Percentiles rank a stretch among this genome's conserved stretches.
These are phyloP conservation scores for Crenichthys baileyi DNA, from an alignment of 2,797 vertebrate species.

Conservation along the genomic window DNA sequence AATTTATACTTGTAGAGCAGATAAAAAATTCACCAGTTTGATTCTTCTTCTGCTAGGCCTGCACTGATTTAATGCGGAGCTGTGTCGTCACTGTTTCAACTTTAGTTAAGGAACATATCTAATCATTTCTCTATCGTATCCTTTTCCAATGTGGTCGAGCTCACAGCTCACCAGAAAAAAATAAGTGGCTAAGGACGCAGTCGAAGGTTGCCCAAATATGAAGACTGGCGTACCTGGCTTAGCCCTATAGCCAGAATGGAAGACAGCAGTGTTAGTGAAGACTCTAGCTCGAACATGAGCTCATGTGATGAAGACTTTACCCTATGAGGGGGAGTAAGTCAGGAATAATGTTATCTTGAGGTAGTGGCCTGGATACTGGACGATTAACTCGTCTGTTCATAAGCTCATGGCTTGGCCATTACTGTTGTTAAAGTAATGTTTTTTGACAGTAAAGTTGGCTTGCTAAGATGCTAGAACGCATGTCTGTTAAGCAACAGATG, in stretches of 20 bases:
- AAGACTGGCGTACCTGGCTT: neutral
- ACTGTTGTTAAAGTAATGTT: neutral
- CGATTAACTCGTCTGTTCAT: neutral
- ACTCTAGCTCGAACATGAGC: neutral
- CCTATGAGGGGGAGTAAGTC: neutral
- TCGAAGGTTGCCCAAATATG: neutral
- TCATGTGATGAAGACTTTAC: neutral
- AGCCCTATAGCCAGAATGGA: neutral
- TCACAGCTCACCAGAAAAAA: neutral
- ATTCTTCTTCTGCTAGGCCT: slow-evolving; percentile 38
- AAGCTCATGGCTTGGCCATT: neutral
- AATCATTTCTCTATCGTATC: neutral
- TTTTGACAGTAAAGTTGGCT: neutral
- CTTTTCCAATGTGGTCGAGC: neutral
- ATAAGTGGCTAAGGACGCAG: neutral
- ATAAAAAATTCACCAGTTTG: slow-evolving; percentile 65
- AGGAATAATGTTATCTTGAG: no score
- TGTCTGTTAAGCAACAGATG: neutral
- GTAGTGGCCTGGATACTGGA: neutral
- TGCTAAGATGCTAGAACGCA: neutral
- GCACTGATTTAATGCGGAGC: slow-evolving; percentile 50
- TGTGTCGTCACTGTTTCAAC: slow-evolving; percentile 20
- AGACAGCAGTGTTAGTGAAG: neutral
- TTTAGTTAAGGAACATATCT: neutral
- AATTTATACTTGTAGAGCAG: slow-evolving; percentile 48